These are phyloP conservation scores for Chamaea fasciata DNA, from an alignment of 2,113 vertebrate species.

Conservation along the genomic window DNA sequence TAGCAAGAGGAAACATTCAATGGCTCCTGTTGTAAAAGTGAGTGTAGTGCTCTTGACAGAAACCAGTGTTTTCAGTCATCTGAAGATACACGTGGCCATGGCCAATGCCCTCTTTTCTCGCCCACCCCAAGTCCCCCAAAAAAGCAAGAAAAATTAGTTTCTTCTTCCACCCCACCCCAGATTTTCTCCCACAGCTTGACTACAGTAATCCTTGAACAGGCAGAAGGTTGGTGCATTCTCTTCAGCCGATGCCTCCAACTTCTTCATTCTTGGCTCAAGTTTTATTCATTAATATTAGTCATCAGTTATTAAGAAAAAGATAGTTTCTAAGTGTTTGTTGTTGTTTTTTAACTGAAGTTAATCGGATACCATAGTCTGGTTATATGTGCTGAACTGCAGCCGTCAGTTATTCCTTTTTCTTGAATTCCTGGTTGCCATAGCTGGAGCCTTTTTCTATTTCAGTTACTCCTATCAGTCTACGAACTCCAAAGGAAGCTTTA, in stretches of 20 bases:
- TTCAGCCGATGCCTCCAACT: conserved; percentile 47
- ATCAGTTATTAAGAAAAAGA: conserved; percentile 80
- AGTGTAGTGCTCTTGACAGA: conserved; percentile 52
- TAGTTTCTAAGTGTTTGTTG: conserved; percentile 76
- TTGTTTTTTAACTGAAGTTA: conserved; percentile 72
- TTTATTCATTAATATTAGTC: conserved; percentile 79
- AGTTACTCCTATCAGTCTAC: conserved; percentile 95
- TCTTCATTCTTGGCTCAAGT: conserved; percentile 77
- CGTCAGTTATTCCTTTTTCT: conserved; percentile 87
- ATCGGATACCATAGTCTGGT: conserved; percentile 59
- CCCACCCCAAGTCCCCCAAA: background rate
- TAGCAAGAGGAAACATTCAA: conserved; percentile 63
- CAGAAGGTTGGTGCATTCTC: conserved; percentile 32
- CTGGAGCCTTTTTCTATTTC: conserved; percentile 98
- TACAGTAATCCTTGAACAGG: conserved; percentile 39
- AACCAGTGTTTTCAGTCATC: conserved; percentile 35
- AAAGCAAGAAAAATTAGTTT: conserved; percentile 29
- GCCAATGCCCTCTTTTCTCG: background rate
- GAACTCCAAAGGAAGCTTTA: conserved; percentile 92
- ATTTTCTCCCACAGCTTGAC: conserved; percentile 47
- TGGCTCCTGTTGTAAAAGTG: conserved; percentile 51
- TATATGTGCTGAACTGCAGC: conserved; percentile 40
- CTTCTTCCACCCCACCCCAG: background rate
- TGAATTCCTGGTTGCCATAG: conserved; percentile 91
- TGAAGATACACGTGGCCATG: conserved; percentile 13